Percentiles rank a stretch among this genome's conserved stretches.
Evolutionary conservation across 2,113 vertebrate genomes (phyloP).

Genomic region (Xerus inauris): DNA sequence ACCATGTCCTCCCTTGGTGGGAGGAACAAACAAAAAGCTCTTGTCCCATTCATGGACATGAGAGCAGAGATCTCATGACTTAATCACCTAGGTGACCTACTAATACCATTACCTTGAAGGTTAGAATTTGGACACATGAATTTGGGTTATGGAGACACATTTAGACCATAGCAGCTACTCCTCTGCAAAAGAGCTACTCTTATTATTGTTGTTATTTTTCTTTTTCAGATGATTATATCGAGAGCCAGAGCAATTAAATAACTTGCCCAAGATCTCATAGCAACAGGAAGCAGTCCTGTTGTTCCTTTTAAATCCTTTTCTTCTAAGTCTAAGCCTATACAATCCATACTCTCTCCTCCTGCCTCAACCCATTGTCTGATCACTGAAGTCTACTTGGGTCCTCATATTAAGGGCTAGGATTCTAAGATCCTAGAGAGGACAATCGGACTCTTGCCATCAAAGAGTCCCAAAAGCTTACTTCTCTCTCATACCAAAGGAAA

Average conservation of each 20-base stretch:
- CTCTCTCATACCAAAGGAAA: background rate
- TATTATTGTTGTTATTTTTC: background rate
- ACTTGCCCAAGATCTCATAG: background rate
- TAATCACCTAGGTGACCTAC: background rate
- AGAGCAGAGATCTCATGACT: no score
- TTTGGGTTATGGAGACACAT: background rate
- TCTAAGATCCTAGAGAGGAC: background rate
- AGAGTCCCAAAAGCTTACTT: background rate
- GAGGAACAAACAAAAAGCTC: background rate
- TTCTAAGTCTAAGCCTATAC: background rate
- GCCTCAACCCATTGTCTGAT: background rate
- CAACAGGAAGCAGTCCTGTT: background rate
- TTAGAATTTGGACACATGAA: background rate
- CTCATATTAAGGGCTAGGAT: background rate
- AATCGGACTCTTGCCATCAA: background rate
- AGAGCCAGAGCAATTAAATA: background rate
- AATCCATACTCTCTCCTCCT: background rate
- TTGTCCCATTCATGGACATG: background rate
- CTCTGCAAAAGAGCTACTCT: background rate
- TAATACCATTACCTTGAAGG: background rate
- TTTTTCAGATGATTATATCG: background rate
- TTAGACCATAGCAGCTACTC: background rate
- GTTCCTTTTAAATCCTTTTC: background rate
- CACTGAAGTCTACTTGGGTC: background rate
- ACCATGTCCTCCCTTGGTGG: background rate